These are phyloP conservation scores for Tamias sibiricus DNA, from an alignment of 2,113 vertebrate species.

Conservation along the genomic window DNA sequence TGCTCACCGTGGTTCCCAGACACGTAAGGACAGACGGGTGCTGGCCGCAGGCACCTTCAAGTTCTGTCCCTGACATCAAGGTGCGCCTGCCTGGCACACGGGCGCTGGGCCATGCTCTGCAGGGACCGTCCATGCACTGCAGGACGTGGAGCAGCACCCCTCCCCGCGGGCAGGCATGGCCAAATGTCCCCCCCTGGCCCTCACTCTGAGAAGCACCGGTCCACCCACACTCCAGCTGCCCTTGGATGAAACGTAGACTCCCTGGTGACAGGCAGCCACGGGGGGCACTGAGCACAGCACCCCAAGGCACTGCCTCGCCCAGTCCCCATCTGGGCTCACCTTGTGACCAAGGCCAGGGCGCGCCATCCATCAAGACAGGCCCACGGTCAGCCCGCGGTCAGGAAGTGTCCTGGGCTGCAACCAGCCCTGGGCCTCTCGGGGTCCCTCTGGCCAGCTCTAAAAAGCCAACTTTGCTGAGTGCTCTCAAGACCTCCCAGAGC, in stretches of 20 bases:
- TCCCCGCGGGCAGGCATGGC: fast-evolving
- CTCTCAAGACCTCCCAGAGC: neutral
- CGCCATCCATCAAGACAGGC: neutral
- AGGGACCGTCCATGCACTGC: too few species aligned
- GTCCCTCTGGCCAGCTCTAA: neutral
- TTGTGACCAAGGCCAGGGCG: neutral
- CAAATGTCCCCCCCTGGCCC: fast-evolving
- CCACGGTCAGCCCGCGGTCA: neutral
- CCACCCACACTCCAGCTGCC: too few species aligned
- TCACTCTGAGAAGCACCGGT: neutral
- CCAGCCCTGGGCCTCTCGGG: neutral
- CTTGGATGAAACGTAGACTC: neutral
- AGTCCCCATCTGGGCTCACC: fast-evolving
- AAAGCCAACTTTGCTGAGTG: fast-evolving
- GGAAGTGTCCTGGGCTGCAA: neutral
- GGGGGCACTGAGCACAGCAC: too few species aligned
- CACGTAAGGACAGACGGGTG: too few species aligned
- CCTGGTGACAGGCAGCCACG: too few species aligned
- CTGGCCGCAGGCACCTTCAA: neutral
- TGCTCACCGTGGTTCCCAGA: neutral
- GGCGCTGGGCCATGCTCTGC: too few species aligned
- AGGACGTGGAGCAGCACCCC: neutral
- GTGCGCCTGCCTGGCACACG: neutral
- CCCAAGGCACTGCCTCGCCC: neutral
- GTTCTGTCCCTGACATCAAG: fast-evolving